Conservation (phyloP, 2,888 invertebrate species). For the Neocrepidodera transversa region DNA sequence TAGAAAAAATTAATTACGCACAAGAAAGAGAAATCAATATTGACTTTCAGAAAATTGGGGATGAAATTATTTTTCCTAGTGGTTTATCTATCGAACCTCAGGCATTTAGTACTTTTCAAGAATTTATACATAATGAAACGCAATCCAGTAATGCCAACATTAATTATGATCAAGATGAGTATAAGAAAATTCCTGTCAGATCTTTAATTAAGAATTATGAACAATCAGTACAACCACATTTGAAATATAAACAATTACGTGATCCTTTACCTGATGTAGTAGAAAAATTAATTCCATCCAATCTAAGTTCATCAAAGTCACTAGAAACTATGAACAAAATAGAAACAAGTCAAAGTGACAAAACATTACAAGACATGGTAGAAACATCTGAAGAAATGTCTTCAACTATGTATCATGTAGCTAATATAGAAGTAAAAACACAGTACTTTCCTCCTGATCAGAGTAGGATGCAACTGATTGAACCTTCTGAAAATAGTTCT, state of each 20-base stretch:
- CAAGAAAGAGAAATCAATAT: constrained; percentile 55
- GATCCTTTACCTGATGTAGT: constrained; percentile 55
- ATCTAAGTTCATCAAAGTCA: constrained; percentile 13
- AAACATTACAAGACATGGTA: constrained; percentile 32
- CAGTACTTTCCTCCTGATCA: constrained; percentile 50
- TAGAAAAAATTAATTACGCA: constrained; percentile 56
- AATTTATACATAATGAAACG: constrained; percentile 15
- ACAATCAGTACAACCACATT: constrained; percentile 65
- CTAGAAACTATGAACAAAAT: constrained; percentile 13
- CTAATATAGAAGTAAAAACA: constrained; percentile 55
- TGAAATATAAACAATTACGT: constrained; percentile 64
- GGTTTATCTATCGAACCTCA: constrained; percentile 7
- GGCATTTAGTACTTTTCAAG: constrained; percentile 12
- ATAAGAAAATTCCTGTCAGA: constrained; percentile 60
- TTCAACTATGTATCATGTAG: constrained; percentile 56
- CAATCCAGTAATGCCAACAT: constrained; percentile 5
- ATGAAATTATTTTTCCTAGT: constrained; percentile 47
- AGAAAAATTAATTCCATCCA: constrained; percentile 46
- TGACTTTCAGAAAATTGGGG: constrained; percentile 55
- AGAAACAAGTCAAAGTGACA: constrained; percentile 5
- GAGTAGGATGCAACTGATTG: constrained; percentile 38
- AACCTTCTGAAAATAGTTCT: constrained; percentile 56
- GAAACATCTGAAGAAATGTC: constrained; percentile 53
- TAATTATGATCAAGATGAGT: constrained; percentile 50
- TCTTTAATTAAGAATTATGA: constrained; percentile 68